Percentiles rank a stretch among this genome's conserved stretches.
These are phyloP conservation scores for Metaphire vulgaris DNA, from an alignment of 1,140 invertebrate species.

Conservation along the genomic window DNA sequence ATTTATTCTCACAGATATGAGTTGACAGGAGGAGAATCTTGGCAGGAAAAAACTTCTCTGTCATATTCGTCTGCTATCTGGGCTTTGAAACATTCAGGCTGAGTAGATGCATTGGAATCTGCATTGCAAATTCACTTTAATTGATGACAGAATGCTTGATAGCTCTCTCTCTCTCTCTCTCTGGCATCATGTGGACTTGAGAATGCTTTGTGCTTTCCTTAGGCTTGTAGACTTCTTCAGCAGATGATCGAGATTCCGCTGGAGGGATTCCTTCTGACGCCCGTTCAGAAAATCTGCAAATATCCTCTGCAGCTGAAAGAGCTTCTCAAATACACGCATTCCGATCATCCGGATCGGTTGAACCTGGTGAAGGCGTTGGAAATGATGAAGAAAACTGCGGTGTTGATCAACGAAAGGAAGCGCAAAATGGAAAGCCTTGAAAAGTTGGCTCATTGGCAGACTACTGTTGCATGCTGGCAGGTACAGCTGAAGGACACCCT, in stretches of 20 bases:
- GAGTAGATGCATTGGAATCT: too few species aligned
- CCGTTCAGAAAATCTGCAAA: slow-evolving; percentile 86
- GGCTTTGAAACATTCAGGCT: too few species aligned
- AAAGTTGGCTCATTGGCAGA: slow-evolving; percentile 72
- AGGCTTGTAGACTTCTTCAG: slow-evolving; percentile 69
- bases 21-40: too few species aligned
- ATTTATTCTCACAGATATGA: too few species aligned
- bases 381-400: slow-evolving; percentile 67
- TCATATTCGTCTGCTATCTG: too few species aligned
- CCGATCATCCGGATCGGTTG: slow-evolving; percentile 65
- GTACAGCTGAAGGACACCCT: too few species aligned
- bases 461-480: slow-evolving; percentile 71
- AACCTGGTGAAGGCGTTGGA: slow-evolving; percentile 64
- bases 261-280: slow-evolving; percentile 79
- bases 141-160: too few species aligned
- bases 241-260: slow-evolving; percentile 77
- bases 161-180: too few species aligned
- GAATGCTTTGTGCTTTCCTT: too few species aligned
- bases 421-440: slow-evolving; percentile 73
- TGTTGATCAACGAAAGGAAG: slow-evolving; percentile 71
- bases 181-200: too few species aligned
- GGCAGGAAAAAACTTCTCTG: too few species aligned
- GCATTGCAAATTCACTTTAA: too few species aligned
- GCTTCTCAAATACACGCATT: slow-evolving; percentile 55
- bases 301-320: slow-evolving; percentile 82